phyloP scores from a whole-genome alignment of 2,888 invertebrate species.

The Peribatodes rhomboidaria region DNA sequence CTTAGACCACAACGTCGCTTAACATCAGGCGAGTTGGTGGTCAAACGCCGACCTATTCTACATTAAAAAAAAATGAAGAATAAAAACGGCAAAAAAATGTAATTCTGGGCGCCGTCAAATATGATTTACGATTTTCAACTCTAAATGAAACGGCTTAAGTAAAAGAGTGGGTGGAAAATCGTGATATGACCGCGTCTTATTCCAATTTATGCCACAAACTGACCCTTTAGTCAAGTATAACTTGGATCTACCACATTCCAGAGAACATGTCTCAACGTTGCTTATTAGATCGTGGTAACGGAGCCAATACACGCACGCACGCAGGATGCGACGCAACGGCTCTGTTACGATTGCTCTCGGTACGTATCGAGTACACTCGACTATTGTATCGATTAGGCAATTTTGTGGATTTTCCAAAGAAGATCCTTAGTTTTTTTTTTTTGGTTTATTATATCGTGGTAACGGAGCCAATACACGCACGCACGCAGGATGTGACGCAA shows the following conservation, averaged over 20 bases:
- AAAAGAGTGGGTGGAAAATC: too few relatives aligned
- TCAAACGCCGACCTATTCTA: too few relatives aligned
- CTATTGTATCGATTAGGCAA: slow-evolving; percentile 15
- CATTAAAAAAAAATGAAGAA: too few relatives aligned
- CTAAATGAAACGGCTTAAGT: too few relatives aligned
- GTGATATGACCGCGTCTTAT: too few relatives aligned
- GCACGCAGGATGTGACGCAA: slow-evolving; percentile 52
- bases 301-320: slow-evolving; percentile 53
- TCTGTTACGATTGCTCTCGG: slow-evolving; percentile 43
- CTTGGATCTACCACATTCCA: slow-evolving; percentile 20
- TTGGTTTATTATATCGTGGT: slow-evolving; percentile 70
- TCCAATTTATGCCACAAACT: not conserved
- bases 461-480: slow-evolving; percentile 52
- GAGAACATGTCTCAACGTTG: slow-evolving; percentile 31
- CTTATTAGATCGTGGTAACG: slow-evolving; percentile 70
- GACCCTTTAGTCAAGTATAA: not conserved
- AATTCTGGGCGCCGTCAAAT: too few relatives aligned
- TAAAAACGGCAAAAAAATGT: too few relatives aligned
- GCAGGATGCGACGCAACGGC: slow-evolving; percentile 44
- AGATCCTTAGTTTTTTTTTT: too few relatives aligned
- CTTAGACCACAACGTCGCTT: too few relatives aligned
- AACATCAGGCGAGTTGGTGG: too few relatives aligned
- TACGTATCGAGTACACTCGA: slow-evolving; percentile 28
- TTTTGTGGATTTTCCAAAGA: not conserved
- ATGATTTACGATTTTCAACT: too few relatives aligned